Evolutionary conservation across 1,140 invertebrate species (phyloP), one percentile per base, ranked within the genome.

Genomic region (Druon quercuslanigerum): DNA sequence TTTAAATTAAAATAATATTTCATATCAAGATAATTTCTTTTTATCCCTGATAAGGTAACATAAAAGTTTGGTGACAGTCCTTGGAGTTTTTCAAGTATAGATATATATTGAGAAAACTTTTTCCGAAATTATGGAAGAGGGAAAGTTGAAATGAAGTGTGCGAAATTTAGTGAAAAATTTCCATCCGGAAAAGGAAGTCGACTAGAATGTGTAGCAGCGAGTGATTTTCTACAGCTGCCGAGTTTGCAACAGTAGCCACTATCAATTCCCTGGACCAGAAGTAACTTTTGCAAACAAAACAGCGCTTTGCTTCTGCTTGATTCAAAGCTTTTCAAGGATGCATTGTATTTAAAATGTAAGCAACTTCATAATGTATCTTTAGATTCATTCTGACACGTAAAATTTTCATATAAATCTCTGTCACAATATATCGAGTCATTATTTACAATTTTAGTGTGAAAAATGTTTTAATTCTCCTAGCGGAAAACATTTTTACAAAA

Each of bases 221-320:
- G 3, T 66, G 40, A 66, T 66, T 66, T 66, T 66, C 57, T 66
- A 16, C 57, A 66, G 20, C 25, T 66, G 25, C 25, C 25, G 57
- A 14, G 8, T 66, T 33, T 40, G 57, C 19, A 33, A 16, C 20
- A 57, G 56, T 57, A 33, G 56, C 14, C 57, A 66, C 57, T 66
- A 25, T 66, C 57, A 66, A 66, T 66, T 66, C 57, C n/a, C 25
- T n/a, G 25, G 40, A 66, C 57, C 25, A 66, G 40, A 40, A 4
- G 40, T 25, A 66, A 66, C 57, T 66, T 66, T 20, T 4, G 20
- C 57, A 66, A 66, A 66, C 57, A 66, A 66, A 66, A 20, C 16
- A 40, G 57, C 57, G 25, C 25, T 33, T 2, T 25, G 57, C 20
- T 66, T 66, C 12, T 66, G 40, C 57, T 66, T 66, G 57, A 66